Conservation (phyloP, 2,113 vertebrate genomes). For the Xiphophorus couchianus region DNA sequence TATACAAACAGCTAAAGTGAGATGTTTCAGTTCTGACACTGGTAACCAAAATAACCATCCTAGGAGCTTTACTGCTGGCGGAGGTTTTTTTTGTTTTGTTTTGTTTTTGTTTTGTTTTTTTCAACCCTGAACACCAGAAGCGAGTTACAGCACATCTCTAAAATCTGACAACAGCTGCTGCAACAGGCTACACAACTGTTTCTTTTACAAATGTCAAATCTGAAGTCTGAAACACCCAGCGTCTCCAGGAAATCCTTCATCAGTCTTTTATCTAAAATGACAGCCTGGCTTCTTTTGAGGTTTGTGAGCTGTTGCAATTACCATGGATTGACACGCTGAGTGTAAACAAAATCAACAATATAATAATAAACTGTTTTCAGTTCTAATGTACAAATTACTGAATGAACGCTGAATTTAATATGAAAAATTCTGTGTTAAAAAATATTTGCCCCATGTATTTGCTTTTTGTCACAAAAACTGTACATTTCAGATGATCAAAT, state of each 20-base stretch:
- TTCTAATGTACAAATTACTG: too few relatives aligned
- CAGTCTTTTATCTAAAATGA: background rate
- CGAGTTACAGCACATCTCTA: background rate
- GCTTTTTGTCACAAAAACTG: too few relatives aligned
- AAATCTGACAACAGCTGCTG: background rate
- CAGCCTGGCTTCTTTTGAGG: background rate
- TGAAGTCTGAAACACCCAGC: background rate
- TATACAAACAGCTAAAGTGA: background rate
- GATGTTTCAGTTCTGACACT: background rate
- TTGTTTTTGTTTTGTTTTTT: background rate
- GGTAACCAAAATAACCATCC: constrained; percentile 1
- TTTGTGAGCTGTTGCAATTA: background rate
- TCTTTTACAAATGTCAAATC: constrained; percentile 1
- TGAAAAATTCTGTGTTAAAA: too few relatives aligned
- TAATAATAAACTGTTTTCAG: too few relatives aligned
- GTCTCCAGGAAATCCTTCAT: background rate
- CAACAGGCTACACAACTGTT: background rate
- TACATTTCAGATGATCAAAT: too few relatives aligned
- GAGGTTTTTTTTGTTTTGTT: background rate
- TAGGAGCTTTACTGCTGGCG: background rate
- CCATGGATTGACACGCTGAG: background rate
- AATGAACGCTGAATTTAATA: too few relatives aligned
- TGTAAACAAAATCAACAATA: background rate
- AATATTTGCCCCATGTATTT: too few relatives aligned
- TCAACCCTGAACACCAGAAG: background rate